Base-by-base conservation (phyloP, 37 sponge, comb jelly and placozoan species). In the Ephydatia muelleri region DNA sequence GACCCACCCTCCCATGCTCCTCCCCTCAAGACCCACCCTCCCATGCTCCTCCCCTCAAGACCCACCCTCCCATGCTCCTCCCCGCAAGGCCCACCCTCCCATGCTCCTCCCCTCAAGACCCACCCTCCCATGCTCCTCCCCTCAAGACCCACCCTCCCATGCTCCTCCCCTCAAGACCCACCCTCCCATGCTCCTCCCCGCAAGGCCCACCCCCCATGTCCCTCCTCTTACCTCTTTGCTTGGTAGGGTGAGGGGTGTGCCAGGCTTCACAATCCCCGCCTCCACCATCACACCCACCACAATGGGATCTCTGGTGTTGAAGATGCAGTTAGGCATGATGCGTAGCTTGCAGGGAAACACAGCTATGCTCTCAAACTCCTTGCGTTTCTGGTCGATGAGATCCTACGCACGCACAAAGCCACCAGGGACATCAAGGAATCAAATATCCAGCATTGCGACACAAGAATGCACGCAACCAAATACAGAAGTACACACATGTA, bases 221-320 rank as follows among this genome's bases (percentile, higher is more conserved):
- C 43, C 57, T 57, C 57, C 57, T 16, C 90, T 82, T 49, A 90
- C 94, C 83, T 77, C 80, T 76, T 90, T 91, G 80, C 81, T 85
- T 22, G 97, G 97, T 1, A 97, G 87, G 22, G 83, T 82, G 30
- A 97, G 83, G 0, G 95, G 92, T 8, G 98, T 95, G 5, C 98
- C 98, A 0, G 80, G 21, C 65, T 88, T 91, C 30, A 97, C 73
- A 0, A 93, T 48, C 14, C 98, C 98, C 25, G 80, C 98, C 65
- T 95, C 96, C 37, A 99, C 90, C 12, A 80, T 43, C 30, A 99
- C 99, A 26, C 99, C 99, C 31, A 99, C 81, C 26, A 99, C 97
- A 39, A 99, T 96, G 32, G 99, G 99, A 87, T 99, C 97, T 48
- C 99, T 80, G 14, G 91, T 90, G 83, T 99, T 99, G 86, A 97